Conservation (phyloP, 2,113 vertebrate species). For the Cinclus mexicanus region DNA sequence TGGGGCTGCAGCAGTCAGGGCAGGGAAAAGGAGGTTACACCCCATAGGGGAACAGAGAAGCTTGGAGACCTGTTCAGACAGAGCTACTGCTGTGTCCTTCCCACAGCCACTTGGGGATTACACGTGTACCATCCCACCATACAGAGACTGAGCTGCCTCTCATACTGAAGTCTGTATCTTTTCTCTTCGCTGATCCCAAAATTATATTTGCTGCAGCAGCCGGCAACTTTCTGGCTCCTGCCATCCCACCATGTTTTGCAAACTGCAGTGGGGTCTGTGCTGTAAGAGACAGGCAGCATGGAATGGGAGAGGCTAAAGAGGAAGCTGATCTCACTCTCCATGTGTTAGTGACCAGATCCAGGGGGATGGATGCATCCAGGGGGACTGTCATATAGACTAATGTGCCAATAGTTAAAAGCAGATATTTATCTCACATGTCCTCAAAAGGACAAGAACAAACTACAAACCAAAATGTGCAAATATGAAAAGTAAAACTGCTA, state of each 20-base stretch:
- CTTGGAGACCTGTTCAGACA: neutral
- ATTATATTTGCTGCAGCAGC: neutral
- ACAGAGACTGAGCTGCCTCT: neutral
- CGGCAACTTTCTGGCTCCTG: neutral
- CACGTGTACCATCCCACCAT: accelerated
- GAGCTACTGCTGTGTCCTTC: neutral
- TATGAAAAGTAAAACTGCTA: neutral
- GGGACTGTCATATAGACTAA: neutral
- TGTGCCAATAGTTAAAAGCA: neutral
- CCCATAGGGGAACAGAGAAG: neutral
- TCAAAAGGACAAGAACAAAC: neutral
- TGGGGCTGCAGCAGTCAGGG: neutral
- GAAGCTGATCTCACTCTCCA: neutral
- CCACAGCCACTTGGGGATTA: no score
- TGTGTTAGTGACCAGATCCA: neutral
- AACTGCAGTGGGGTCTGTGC: neutral
- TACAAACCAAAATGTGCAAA: neutral
- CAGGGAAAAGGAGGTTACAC: neutral
- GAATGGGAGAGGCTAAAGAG: neutral
- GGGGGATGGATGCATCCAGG: no score
- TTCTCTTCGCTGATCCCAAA: neutral
- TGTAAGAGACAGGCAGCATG: neutral
- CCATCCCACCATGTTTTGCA: neutral
- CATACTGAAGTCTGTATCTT: neutral
- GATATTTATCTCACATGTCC: neutral